Percentiles rank a stretch among this genome's conserved stretches.
Conservation (phyloP, 2,797 vertebrate genomes). For the Rhinoraja longicauda region DNA sequence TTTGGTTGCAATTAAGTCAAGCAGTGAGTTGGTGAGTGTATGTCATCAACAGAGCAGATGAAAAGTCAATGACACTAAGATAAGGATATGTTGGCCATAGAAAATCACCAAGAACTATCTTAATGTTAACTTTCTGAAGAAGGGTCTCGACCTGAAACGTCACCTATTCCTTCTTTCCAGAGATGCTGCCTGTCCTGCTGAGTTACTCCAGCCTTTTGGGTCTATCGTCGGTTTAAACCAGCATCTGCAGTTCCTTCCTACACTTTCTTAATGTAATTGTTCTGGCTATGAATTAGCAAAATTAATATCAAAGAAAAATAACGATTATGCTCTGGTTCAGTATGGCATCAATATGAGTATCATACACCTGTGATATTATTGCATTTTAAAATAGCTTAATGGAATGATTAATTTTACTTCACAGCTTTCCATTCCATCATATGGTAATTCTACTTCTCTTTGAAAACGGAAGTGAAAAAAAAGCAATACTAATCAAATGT, state of each 20-base stretch:
- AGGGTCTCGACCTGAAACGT: too few relatives aligned
- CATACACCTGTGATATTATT: slow-evolving; percentile 50
- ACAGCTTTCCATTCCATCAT: slow-evolving; percentile 60
- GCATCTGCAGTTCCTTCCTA: too few relatives aligned
- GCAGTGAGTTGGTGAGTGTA: slow-evolving; percentile 61
- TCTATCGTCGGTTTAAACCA: too few relatives aligned
- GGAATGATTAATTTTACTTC: slow-evolving; percentile 62
- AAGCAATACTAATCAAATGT: slow-evolving; percentile 42
- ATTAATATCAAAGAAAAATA: neutral
- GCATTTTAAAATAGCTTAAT: slow-evolving; percentile 50
- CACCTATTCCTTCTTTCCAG: too few relatives aligned
- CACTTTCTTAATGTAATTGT: neutral
- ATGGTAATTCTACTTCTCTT: slow-evolving; percentile 63
- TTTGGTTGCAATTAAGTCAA: slow-evolving; percentile 74
- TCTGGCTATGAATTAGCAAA: neutral
- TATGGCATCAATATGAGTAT: slow-evolving; percentile 46
- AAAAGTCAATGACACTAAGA: slow-evolving; percentile 49
- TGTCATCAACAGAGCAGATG: slow-evolving; percentile 56
- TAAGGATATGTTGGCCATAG: slow-evolving; percentile 47
- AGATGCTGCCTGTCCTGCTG: too few relatives aligned
- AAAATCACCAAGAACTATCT: slow-evolving; percentile 48
- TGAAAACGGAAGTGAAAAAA: slow-evolving; percentile 40
- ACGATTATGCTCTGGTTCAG: neutral
- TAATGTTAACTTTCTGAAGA: neutral
- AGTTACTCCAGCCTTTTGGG: too few relatives aligned